phyloP scores from a whole-genome alignment of 2,888 invertebrate species.

The Eutolmus rufibarbis region DNA sequence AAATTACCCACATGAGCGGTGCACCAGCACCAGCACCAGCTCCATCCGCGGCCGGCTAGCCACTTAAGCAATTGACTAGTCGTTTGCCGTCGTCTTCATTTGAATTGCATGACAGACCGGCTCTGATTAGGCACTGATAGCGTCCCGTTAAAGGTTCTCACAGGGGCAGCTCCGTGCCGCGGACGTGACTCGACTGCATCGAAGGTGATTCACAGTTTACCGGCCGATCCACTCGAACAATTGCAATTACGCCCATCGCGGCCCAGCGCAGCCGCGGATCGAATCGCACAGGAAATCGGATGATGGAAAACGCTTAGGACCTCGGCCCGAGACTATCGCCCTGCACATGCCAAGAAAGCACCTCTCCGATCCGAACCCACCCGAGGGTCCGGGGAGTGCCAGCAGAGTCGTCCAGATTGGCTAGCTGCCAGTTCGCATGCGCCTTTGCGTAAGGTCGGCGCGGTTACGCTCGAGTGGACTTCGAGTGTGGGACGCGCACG shows the following conservation, averaged over 20 bases:
- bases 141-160: constrained; percentile 8
- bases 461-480: background rate
- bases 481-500: background rate
- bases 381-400: background rate
- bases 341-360: background rate
- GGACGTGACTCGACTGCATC: constrained; percentile 8
- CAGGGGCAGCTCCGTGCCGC: background rate
- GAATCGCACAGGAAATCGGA: background rate
- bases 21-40: background rate
- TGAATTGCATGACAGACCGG: background rate
- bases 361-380: background rate
- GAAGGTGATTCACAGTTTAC: constrained; percentile 6
- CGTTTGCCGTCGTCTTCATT: background rate
- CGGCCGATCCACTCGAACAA: constrained; percentile 1
- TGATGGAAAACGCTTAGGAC: background rate
- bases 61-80: background rate
- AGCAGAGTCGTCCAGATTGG: background rate
- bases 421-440: background rate
- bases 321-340: background rate
- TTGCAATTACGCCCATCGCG: constrained; percentile 17
- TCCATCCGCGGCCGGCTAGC: background rate
- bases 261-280: background rate
- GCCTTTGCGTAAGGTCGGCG: background rate
- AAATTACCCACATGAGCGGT: background rate
- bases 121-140: background rate